A percentile compares a stretch with the other conserved stretches of the same genome.
phyloP scores from a whole-genome alignment of 1,140 invertebrate species.

The Diabrotica virgifera region DNA sequence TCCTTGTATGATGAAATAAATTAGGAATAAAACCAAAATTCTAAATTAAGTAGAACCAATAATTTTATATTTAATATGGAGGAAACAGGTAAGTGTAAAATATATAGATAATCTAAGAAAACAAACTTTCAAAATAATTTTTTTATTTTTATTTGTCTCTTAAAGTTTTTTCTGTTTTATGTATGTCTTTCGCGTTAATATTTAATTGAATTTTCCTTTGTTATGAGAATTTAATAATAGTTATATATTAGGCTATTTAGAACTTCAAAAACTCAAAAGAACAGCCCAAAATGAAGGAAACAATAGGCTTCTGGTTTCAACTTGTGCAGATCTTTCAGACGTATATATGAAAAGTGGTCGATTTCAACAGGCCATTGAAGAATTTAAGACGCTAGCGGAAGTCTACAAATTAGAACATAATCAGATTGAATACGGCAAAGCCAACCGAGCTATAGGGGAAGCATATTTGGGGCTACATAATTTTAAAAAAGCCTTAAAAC shows the following conservation, averaged over 20 bases:
- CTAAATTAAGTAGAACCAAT: too few relatives aligned
- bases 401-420: slow-evolving; percentile 64
- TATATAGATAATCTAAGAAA: too few relatives aligned
- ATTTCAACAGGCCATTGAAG: slow-evolving; percentile 70
- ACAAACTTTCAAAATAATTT: too few relatives aligned
- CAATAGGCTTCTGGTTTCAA: slow-evolving; percentile 60
- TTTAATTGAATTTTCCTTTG: too few relatives aligned
- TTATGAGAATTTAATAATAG: too few relatives aligned
- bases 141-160: too few relatives aligned
- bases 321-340: slow-evolving; percentile 74
- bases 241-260: slow-evolving; percentile 5
- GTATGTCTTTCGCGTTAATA: too few relatives aligned
- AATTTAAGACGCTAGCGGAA: slow-evolving; percentile 68
- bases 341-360: slow-evolving; percentile 65
- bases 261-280: slow-evolving; percentile 64
- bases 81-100: too few relatives aligned
- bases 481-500: slow-evolving; percentile 73
- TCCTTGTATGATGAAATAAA: too few relatives aligned
- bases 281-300: slow-evolving; percentile 69
- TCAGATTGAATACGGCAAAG: slow-evolving; percentile 69
- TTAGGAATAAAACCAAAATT: too few relatives aligned
- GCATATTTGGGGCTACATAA: slow-evolving; percentile 71
- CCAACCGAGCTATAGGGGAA: slow-evolving; percentile 86
- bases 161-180: too few relatives aligned
- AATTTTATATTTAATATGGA: too few relatives aligned